phyloP scores from a whole-genome alignment of 2,797 vertebrate species.

The Coilia nasus region DNA sequence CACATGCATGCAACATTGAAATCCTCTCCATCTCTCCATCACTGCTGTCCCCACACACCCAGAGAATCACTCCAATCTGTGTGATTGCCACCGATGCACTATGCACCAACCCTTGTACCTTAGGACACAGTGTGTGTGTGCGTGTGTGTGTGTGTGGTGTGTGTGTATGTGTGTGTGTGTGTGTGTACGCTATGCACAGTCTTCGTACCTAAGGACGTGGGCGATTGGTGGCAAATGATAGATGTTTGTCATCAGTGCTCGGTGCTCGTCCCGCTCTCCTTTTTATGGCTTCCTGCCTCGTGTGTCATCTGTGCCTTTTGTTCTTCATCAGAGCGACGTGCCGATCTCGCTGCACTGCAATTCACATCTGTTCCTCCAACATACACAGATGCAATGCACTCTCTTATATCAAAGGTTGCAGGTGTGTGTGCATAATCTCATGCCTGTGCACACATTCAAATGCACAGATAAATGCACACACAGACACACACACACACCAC shows the following conservation, averaged over 20 bases:
- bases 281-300: neutral
- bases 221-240: neutral
- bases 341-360: neutral
- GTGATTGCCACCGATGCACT: neutral
- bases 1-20: too few relatives aligned
- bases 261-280: neutral
- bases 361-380: neutral
- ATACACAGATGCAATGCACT: neutral
- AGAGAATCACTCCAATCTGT: neutral
- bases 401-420: conserved; percentile 7
- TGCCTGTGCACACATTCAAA: neutral
- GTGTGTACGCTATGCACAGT: too few relatives aligned
- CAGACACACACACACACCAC: too few relatives aligned
- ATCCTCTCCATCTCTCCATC: too few relatives aligned
- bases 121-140: too few relatives aligned
- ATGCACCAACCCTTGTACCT: neutral
- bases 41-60: neutral
- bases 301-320: conserved; percentile 2
- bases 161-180: too few relatives aligned
- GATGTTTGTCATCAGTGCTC: neutral
- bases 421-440: neutral
- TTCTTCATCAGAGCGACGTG: neutral
- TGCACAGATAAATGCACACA: neutral
- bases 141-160: too few relatives aligned
- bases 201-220: neutral